A percentile compares a stretch with the other conserved stretches of the same genome.
Evolutionary conservation across 2,113 vertebrate species (phyloP).

Genomic region (Vulpes vulpes): DNA sequence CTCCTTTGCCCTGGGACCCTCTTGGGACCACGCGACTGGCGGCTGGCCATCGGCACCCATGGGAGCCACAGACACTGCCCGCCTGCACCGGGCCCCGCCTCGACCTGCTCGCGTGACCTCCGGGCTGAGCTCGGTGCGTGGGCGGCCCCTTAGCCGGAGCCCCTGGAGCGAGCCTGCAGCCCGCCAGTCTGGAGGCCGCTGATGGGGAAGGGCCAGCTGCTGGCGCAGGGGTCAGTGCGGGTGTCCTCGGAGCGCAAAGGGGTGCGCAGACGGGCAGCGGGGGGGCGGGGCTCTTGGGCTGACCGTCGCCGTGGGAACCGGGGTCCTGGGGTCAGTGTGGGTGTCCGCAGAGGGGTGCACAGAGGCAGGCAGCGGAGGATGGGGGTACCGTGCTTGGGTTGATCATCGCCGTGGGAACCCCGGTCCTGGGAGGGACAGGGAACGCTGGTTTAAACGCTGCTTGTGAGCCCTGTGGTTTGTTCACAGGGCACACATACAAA

Average conservation of each 20-base stretch:
- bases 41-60: not conserved
- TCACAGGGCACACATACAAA: not conserved
- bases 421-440: not conserved
- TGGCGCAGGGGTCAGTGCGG: not conserved
- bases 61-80: not conserved
- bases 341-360: not conserved
- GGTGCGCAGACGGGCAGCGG: fast-evolving
- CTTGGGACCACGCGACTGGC: not conserved
- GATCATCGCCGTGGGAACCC: not conserved
- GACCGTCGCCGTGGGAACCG: not conserved
- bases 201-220: not conserved
- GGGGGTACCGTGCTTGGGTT: not conserved
- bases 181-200: not conserved
- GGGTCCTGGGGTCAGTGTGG: not conserved
- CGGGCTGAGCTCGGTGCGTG: fast-evolving
- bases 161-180: fast-evolving
- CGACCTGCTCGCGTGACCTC: not conserved
- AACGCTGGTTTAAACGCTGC: not conserved
- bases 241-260: not conserved
- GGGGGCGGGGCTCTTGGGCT: too few species aligned
- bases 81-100: not conserved
- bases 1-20: not conserved
- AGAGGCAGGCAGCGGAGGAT: fast-evolving
- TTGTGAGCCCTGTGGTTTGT: not conserved
- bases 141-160: not conserved